Conservation (phyloP, 1,140 invertebrate genomes). For the Brachystomella parvula region DNA sequence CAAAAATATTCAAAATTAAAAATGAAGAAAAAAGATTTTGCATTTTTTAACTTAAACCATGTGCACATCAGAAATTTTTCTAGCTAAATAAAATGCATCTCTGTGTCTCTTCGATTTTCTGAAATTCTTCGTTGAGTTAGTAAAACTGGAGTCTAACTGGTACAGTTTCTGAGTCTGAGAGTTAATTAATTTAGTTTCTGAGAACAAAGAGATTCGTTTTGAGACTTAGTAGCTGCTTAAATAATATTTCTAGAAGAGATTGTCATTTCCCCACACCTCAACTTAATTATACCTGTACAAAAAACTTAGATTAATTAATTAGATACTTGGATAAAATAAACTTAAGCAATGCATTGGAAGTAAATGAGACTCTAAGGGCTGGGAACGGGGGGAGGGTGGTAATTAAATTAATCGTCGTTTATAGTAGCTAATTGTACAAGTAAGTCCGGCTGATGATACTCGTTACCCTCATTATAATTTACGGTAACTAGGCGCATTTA, state of each 20-base stretch:
- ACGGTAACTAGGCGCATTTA: neutral
- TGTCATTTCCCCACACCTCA: slow-evolving; percentile 17
- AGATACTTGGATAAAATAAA: neutral
- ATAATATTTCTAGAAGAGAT: neutral
- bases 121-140: neutral
- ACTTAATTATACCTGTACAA: slow-evolving; percentile 8
- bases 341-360: too few species aligned
- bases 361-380: too few species aligned
- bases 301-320: neutral
- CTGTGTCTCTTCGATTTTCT: neutral
- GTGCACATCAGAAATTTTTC: too few species aligned
- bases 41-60: too few species aligned
- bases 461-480: neutral
- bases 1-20: too few species aligned
- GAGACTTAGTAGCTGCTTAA: neutral
- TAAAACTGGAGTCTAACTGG: neutral
- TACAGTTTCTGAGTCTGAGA: neutral
- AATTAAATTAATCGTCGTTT: too few species aligned
- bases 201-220: neutral
- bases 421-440: neutral
- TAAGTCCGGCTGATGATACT: neutral
- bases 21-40: too few species aligned
- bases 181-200: neutral
- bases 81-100: too few species aligned
- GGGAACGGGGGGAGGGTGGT: too few species aligned